Conservation (phyloP, 35 echinoderm and acorn worm species). For the Lytechinus variegatus region DNA sequence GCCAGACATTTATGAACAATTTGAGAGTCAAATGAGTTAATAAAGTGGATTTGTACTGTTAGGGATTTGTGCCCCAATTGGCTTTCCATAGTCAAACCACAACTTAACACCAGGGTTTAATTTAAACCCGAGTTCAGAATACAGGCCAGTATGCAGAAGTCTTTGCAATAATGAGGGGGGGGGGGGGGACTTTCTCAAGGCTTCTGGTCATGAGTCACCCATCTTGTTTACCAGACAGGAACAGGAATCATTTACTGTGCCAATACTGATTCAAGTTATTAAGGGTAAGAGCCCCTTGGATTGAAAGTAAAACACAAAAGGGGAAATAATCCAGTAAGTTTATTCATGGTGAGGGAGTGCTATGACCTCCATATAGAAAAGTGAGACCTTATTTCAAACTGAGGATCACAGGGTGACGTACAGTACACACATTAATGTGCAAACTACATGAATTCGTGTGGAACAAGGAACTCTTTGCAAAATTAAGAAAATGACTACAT, state of each 20-base stretch:
- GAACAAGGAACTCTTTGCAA: too few species aligned
- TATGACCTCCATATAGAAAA: neutral
- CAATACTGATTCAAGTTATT: neutral
- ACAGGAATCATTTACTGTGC: conserved; percentile 18
- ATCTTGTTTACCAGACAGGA: neutral
- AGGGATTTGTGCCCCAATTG: too few species aligned
- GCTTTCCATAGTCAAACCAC: too few species aligned
- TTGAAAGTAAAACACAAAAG: neutral
- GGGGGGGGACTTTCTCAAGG: neutral
- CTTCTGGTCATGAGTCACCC: neutral
- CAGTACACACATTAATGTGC: too few species aligned
- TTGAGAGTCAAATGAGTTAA: too few species aligned
- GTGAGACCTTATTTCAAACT: neutral
- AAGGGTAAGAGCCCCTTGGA: neutral
- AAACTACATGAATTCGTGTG: too few species aligned
- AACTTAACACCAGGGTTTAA: too few species aligned
- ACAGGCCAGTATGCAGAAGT: neutral
- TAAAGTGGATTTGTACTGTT: too few species aligned
- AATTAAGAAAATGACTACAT: too few species aligned
- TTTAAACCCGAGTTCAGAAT: too few species aligned
- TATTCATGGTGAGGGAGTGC: neutral
- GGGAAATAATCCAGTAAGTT: neutral
- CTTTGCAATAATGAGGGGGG: neutral
- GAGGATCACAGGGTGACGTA: too few species aligned
- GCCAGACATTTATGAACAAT: too few species aligned